These are phyloP conservation scores for Notodonta ziczac DNA, from an alignment of 2,888 invertebrate species.

Conservation along the genomic window DNA sequence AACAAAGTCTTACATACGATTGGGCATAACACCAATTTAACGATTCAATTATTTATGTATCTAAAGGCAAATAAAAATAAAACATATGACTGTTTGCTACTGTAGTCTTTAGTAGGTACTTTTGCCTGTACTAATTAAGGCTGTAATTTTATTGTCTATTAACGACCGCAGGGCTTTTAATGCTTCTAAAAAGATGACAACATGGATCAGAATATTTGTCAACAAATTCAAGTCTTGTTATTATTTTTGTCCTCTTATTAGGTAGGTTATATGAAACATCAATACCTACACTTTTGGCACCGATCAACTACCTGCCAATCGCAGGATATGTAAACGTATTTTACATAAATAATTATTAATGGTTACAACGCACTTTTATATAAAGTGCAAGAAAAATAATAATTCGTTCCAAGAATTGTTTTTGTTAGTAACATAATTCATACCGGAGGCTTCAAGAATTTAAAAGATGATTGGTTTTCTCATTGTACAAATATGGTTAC, in stretches of 20 bases:
- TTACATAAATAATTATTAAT: not conserved
- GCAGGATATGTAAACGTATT: not conserved
- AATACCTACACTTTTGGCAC: not conserved
- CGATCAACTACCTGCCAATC: constrained; percentile 1
- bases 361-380: not conserved
- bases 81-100: too few species aligned
- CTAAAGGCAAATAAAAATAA: too few species aligned
- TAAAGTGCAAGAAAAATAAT: not conserved
- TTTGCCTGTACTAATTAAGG: too few species aligned
- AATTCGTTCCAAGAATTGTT: not conserved
- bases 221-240: not conserved
- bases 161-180: too few species aligned
- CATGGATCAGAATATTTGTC: constrained; percentile 3
- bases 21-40: not conserved
- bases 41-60: too few species aligned
- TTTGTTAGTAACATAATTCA: not conserved
- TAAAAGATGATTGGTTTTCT: too few species aligned
- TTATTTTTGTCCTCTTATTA: not conserved
- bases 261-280: not conserved
- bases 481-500: too few species aligned
- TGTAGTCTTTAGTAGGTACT: too few species aligned
- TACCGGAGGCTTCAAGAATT: not conserved
- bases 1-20: too few species aligned
- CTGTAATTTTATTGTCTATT: too few species aligned
- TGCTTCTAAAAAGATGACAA: not conserved